These are phyloP conservation scores for Syrmaticus mikado DNA, from an alignment of 2,113 vertebrate genomes.

Conservation along the genomic window DNA sequence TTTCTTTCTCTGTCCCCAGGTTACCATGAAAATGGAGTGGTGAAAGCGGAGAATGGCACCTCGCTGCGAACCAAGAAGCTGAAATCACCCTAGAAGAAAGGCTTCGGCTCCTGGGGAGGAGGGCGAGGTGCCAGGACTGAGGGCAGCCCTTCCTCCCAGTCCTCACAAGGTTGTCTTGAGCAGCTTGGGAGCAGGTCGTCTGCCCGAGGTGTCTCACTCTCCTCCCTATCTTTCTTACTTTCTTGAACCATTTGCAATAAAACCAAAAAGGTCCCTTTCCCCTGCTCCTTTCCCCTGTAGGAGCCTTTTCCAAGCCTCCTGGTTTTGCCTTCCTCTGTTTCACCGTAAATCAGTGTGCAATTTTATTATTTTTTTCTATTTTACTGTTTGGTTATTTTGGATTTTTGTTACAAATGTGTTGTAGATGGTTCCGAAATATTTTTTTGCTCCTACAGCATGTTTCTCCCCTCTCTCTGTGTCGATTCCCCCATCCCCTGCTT, in stretches of 20 bases:
- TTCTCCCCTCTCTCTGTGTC: neutral
- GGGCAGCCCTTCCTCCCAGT: neutral
- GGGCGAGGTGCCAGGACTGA: conserved; percentile 29
- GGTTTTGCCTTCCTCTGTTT: conserved; percentile 4
- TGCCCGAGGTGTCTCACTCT: conserved; percentile 47
- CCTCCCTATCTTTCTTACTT: conserved; percentile 44
- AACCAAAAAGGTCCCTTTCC: conserved; percentile 77
- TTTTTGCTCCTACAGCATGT: neutral
- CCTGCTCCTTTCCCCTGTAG: neutral
- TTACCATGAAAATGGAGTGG: conserved; percentile 92
- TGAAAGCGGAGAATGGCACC: conserved; percentile 93
- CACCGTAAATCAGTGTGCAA: conserved; percentile 18
- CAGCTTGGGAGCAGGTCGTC: conserved; percentile 11
- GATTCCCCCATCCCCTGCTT: neutral
- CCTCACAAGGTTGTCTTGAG: neutral
- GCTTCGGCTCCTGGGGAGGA: conserved; percentile 48
- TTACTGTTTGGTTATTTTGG: neutral
- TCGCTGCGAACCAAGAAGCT: conserved; percentile 94
- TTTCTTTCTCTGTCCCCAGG: conserved; percentile 68
- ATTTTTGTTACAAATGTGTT: conserved; percentile 28
- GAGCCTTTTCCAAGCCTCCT: conserved; percentile 32
- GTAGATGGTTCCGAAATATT: conserved; percentile 12
- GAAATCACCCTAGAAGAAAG: conserved; percentile 86
- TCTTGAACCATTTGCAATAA: conserved; percentile 76
- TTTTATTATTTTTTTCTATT: neutral